Evolutionary conservation across 1,140 invertebrate genomes (phyloP), one percentile per base, ranked within the genome.

Genomic region (Drosophila insularis): DNA sequence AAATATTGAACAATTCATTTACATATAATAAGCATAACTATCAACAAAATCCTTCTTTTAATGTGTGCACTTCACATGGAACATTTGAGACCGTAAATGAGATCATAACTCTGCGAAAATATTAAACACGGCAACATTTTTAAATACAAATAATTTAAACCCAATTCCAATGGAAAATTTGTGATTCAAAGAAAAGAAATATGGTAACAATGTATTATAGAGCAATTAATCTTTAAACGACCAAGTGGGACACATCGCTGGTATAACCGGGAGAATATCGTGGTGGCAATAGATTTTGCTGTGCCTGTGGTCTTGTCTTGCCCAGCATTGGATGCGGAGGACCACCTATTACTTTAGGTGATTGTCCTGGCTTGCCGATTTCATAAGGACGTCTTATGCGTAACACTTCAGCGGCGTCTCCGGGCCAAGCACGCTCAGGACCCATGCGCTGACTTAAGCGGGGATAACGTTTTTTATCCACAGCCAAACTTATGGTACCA

Each of bases 401-500:
- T 2, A 93, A 79, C 60, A 93, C 91, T 11, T 93, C 94, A 21
- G 93, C 93, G 1, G 81, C 81, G 67, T 95, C 94, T 8, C 94
- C 94, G 21, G 94, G 94, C 94, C 94, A 95, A 39, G 94, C 94
- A 14, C 94, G 92, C 76, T 94, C 94, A 8, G 94, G 93, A 76
- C 74, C 63, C 60, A 86, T 70, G 17, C 91, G 92, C 11, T 91
- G 92, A 56, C 92, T 92, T 54, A 92, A 91, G 37, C 92, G 92
- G 62, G 90, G 90, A 80, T 90, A 92, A 53, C 93, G 92, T 53
- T 91, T 92, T 65, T 93, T 94, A 74, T 96, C 96, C 35, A 96
- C 96, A 1, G 95, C 95, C 65, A 96, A 91, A 80, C 96, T 96
- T 59, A 97, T 96, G 8, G 95, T 96, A 84, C 97, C 96, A 71